Conservation (phyloP, 2,113 vertebrate genomes). For the Poecilia latipinna region DNA sequence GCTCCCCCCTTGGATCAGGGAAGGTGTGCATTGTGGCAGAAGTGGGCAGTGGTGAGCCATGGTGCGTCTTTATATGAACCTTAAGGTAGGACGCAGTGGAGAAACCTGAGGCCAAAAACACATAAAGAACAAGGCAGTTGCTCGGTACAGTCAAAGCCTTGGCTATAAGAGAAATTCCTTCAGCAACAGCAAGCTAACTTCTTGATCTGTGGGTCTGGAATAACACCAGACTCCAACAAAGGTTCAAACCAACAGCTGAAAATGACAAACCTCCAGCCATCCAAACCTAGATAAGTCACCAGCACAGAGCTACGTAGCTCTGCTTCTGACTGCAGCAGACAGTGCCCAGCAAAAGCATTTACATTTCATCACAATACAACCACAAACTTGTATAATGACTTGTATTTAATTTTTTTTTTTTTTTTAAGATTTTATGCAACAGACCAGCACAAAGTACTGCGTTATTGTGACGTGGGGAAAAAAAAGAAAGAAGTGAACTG, state of each 20-base stretch:
- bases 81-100: constrained; percentile 99
- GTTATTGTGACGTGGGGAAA: no score
- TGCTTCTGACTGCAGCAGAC: neutral
- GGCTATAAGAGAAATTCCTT: constrained; percentile 19
- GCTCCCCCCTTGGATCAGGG: constrained; percentile 91
- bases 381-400: neutral
- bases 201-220: neutral
- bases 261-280: neutral
- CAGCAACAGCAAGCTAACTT: constrained; percentile 1
- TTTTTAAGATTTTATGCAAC: neutral
- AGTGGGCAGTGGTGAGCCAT: constrained; percentile 92
- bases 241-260: neutral
- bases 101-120: constrained; percentile 96
- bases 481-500: neutral
- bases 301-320: neutral
- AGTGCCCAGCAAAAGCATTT: neutral
- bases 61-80: constrained; percentile 99
- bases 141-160: constrained; percentile 63
- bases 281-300: neutral
- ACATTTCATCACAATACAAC: neutral
- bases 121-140: constrained; percentile 81
- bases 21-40: constrained; percentile 88
- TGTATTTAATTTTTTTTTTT: no score
- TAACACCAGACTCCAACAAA: neutral
- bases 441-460: neutral